Conservation (phyloP, 2,797 vertebrate species). For the Alauda arvensis region DNA sequence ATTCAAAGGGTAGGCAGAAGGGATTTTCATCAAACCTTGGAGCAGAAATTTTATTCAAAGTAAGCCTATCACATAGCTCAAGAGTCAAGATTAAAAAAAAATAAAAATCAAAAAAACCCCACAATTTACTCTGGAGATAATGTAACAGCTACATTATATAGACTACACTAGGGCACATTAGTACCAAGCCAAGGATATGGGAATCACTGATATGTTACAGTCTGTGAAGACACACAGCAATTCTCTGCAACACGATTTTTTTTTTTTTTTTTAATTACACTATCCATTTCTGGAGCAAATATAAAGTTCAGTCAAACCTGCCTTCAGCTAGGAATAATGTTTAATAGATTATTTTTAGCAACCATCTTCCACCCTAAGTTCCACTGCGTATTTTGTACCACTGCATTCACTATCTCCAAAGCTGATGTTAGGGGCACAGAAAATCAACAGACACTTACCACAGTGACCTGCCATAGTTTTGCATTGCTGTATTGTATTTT, state of each 20-base stretch:
- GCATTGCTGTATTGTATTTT: constrained; percentile 75
- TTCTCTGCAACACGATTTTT: neutral
- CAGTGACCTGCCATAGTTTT: constrained; percentile 85
- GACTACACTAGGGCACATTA: neutral
- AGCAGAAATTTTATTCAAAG: neutral
- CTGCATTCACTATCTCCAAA: neutral
- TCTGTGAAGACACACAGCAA: neutral
- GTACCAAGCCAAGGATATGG: neutral
- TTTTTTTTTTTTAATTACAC: neutral
- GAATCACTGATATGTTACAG: neutral
- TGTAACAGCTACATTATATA: neutral
- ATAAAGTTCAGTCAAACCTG: neutral
- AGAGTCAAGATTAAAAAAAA: neutral
- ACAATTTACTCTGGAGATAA: neutral
- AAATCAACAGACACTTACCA: constrained; percentile 75
- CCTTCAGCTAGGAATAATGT: neutral
- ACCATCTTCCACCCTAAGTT: neutral
- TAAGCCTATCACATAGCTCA: neutral
- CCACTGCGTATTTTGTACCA: neutral
- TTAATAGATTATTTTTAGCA: neutral
- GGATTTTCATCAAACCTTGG: neutral
- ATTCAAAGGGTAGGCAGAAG: neutral
- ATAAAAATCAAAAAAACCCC: neutral
- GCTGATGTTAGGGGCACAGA: neutral
- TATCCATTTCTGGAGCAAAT: neutral